These are phyloP conservation scores for Hirtodrosophila duncani DNA, from an alignment of 2,888 invertebrate species.

Conservation along the genomic window DNA sequence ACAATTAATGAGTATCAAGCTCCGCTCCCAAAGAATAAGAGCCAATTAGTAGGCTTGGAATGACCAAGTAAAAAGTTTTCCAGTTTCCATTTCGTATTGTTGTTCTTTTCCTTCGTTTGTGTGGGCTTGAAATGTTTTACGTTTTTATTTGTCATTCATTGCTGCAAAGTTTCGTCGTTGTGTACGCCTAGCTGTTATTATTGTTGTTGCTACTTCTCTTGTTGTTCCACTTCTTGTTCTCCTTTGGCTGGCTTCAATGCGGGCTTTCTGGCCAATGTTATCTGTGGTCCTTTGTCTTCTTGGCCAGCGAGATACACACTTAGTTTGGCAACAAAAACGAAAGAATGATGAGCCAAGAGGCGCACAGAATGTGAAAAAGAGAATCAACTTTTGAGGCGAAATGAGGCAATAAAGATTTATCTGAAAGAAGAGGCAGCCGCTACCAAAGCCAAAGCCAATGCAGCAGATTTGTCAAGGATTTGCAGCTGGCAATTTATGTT, in stretches of 20 bases:
- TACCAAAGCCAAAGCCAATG: conserved; percentile 53
- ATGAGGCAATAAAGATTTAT: conserved; percentile 72
- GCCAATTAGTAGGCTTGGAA: no score
- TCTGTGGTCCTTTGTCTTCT: conserved; percentile 53
- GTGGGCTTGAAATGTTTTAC: conserved; percentile 50
- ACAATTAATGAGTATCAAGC: conserved; percentile 54
- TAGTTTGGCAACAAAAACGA: conserved; percentile 39
- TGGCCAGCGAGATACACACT: conserved; percentile 33
- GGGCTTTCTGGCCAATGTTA: conserved; percentile 45
- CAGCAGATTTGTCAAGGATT: conserved; percentile 70
- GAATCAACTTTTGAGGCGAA: conserved; percentile 64
- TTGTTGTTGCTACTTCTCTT: conserved; percentile 18
- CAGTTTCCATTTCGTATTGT: conserved; percentile 48
- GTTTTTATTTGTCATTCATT: conserved; percentile 64
- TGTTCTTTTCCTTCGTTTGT: conserved; percentile 8
- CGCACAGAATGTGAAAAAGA: conserved; percentile 5
- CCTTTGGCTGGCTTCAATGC: conserved; percentile 36
- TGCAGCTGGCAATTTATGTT: conserved; percentile 63
- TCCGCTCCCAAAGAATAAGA: conserved; percentile 36
- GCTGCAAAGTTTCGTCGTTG: conserved; percentile 51
- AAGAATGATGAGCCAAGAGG: conserved; percentile 18
- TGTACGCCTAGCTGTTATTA: conserved; percentile 37
- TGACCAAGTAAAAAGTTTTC: conserved; percentile 50
- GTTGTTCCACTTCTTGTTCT: conserved; percentile 16
- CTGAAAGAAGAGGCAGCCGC: conserved; percentile 40